A percentile compares a stretch with the other conserved stretches of the same genome.
These are phyloP conservation scores for Teinopalpus imperialis DNA, from an alignment of 2,888 invertebrate species.

Conservation along the genomic window DNA sequence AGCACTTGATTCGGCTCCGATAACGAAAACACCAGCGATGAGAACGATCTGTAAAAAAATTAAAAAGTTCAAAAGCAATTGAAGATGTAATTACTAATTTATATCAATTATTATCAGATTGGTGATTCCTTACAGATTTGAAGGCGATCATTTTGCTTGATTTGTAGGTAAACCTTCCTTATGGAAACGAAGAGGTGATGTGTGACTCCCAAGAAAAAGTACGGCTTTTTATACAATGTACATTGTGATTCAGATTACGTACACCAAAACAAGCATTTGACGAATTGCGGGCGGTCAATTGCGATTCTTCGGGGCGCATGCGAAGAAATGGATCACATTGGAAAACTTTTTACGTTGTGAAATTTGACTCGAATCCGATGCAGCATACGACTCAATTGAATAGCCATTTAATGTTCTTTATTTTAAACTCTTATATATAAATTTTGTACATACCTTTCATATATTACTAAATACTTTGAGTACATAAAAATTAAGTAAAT, in stretches of 20 bases:
- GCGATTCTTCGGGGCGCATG: constrained; percentile 67
- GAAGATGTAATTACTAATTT: not conserved
- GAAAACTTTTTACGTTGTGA: constrained; percentile 55
- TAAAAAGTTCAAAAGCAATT: constrained; percentile 14
- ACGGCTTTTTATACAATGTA: constrained; percentile 68
- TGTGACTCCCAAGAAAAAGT: constrained; percentile 61
- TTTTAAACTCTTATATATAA: too few relatives aligned
- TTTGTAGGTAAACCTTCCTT: constrained; percentile 68
- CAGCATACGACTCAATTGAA: not conserved
- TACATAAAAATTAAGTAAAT: too few relatives aligned
- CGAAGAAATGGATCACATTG: constrained; percentile 77
- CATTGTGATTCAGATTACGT: constrained; percentile 74
- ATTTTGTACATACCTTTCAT: not conserved
- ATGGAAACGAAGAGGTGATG: constrained; percentile 64
- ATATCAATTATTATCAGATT: not conserved
- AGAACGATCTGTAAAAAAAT: constrained; percentile 63
- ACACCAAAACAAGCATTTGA: constrained; percentile 65
- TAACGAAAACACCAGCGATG: constrained; percentile 61
- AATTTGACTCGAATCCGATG: constrained; percentile 8
- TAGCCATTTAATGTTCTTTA: too few relatives aligned
- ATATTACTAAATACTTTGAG: not conserved
- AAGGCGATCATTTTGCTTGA: constrained; percentile 75
- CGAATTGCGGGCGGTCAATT: constrained; percentile 67
- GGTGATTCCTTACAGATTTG: constrained; percentile 65
- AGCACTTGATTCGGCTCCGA: constrained; percentile 60